These are phyloP conservation scores for Drosophila grimshawi DNA, from an alignment of 1,140 invertebrate species.

Conservation along the genomic window DNA sequence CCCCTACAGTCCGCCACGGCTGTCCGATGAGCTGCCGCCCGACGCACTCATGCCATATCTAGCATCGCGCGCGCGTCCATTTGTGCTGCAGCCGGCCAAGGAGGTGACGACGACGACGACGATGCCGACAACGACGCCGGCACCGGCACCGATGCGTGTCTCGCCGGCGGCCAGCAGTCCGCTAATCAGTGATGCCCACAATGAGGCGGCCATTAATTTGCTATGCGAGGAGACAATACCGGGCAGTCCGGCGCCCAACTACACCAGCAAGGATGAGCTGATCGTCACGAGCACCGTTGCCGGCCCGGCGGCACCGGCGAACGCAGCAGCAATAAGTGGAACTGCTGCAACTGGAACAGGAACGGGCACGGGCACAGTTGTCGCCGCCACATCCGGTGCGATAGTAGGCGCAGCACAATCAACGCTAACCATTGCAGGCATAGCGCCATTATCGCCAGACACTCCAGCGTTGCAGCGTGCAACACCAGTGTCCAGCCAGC, in stretches of 20 bases:
- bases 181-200: constrained; percentile 73
- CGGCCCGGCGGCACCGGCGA: background rate
- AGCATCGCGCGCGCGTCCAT: constrained; percentile 29
- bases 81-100: constrained; percentile 49
- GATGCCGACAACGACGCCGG: too few relatives aligned
- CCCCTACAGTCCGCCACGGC: background rate
- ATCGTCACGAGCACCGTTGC: background rate
- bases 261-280: constrained; percentile 82
- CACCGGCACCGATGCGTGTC: constrained; percentile 20
- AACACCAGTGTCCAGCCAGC: too few relatives aligned
- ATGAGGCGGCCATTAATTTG: constrained; percentile 86
- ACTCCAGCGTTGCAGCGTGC: constrained; percentile 27
- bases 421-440: constrained; percentile 45
- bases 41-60: too few relatives aligned
- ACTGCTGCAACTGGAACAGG: too few relatives aligned
- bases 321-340: background rate
- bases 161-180: constrained; percentile 58
- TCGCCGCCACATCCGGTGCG: too few relatives aligned
- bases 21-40: constrained; percentile 1
- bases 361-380: too few relatives aligned
- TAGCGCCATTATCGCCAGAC: constrained; percentile 49
- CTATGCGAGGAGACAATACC: constrained; percentile 96
- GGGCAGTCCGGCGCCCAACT: constrained; percentile 91
- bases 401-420: too few relatives aligned
- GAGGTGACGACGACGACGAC: constrained; percentile 17